Base-by-base conservation (phyloP, 30 jellyfish, hydroid and myxozoan genomes). In the Morbakka virulenta region DNA sequence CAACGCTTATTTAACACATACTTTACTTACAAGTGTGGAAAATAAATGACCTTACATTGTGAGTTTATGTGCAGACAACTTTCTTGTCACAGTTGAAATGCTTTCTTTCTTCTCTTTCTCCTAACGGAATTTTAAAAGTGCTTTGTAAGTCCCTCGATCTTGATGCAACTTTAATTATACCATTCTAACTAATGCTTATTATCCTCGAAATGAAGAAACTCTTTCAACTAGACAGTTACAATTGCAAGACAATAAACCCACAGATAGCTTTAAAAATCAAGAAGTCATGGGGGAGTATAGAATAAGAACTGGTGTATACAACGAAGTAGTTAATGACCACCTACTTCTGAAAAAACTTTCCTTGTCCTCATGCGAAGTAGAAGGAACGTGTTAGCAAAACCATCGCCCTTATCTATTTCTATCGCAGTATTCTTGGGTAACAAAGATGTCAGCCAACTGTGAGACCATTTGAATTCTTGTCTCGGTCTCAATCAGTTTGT, bases 361-460 rank as follows among this genome's bases (percentile, higher is more conserved):
- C 57, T 17, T 41, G 17, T 41, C 57, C 9, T 41, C 57, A 6
- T 9, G 17, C 17, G 13, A 41, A 17, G 9, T 9, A 6, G 13
- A 41, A 27, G 50, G 33, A 50, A 70, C 75, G 36, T 32, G 23
- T 34, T 27, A n/a, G 66, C 79, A 0, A 25, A 22, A 41, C 74
- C 27, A 67, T 34, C 48, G 72, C 85, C 52, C 66, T 66, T 65
- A 66, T 79, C 69, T 25, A 24, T 72, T 68, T 62, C 71, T 14
- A 32, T 14, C 64, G 69, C 79, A 28, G 88, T 53, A 68, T 35
- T 35, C 63, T 28, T 4, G 61, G 41, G 51, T 41, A 41, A 41
- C 57, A 41, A 41, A 41, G 57, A 41, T 41, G 57, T 41, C 57
- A 41, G 57, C 57, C 57, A 41, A 41, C 57, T 41, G 57, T 41